These are phyloP conservation scores for Dynastes hyllus DNA, from an alignment of 2,888 invertebrate genomes.

Conservation along the genomic window DNA sequence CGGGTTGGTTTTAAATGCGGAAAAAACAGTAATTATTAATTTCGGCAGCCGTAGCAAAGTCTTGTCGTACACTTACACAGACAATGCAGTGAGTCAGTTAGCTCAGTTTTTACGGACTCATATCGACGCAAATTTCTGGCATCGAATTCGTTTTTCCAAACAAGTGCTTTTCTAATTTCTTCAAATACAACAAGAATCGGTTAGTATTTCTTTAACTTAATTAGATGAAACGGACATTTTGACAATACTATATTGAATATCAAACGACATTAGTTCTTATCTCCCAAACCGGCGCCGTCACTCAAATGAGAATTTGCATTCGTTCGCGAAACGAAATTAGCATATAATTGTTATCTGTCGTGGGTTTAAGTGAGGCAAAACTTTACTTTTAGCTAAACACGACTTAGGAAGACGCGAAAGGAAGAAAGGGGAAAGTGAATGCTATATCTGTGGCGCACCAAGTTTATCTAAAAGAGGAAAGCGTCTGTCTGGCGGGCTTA, in stretches of 20 bases:
- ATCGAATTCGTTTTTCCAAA: too few relatives aligned
- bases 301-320: slow-evolving; percentile 16
- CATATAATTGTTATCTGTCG: slow-evolving; percentile 38
- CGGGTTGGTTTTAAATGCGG: too few relatives aligned
- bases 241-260: background rate
- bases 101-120: too few relatives aligned
- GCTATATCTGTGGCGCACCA: background rate
- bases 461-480: slow-evolving; percentile 5
- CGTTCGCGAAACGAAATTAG: slow-evolving; percentile 24
- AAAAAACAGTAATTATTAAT: too few relatives aligned
- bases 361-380: background rate
- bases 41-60: too few relatives aligned
- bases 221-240: background rate
- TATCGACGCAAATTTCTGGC: too few relatives aligned
- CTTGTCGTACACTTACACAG: too few relatives aligned
- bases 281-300: background rate
- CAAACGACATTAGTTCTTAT: background rate
- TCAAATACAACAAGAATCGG: too few relatives aligned
- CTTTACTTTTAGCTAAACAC: background rate
- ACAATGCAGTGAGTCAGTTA: too few relatives aligned
- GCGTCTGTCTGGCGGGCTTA: slow-evolving; percentile 4
- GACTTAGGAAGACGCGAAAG: background rate
- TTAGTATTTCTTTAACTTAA: background rate
- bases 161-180: too few relatives aligned
- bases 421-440: slow-evolving; percentile 8